Percentiles rank a stretch among this genome's conserved stretches.
Conservation (phyloP, 92 coral and sea anemone species). For the Epizoanthus rinbou region DNA sequence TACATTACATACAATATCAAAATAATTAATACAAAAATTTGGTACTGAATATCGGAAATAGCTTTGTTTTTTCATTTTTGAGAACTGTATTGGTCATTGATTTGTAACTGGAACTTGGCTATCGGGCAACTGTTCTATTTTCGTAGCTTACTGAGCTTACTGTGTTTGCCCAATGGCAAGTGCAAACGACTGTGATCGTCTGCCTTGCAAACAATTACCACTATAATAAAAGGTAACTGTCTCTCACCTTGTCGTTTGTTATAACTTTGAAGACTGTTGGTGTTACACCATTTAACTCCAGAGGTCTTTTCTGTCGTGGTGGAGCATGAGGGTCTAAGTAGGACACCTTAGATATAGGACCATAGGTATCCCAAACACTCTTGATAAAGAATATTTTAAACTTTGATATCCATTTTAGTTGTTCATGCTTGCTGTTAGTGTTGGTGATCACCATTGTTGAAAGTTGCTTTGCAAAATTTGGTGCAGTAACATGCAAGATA, state of each 20-base stretch:
- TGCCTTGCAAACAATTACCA: too few species aligned
- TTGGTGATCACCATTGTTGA: constrained; percentile 52
- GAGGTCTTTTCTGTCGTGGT: constrained; percentile 55
- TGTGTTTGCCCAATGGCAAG: too few species aligned
- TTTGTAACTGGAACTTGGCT: too few species aligned
- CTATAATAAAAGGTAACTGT: neutral
- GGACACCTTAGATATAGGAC: constrained; percentile 37
- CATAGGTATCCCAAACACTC: constrained; percentile 51
- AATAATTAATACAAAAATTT: too few species aligned
- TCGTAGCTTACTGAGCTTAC: too few species aligned
- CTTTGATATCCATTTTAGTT: constrained; percentile 43
- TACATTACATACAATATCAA: too few species aligned
- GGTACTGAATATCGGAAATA: too few species aligned
- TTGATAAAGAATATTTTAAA: constrained; percentile 49
- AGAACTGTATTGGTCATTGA: too few species aligned
- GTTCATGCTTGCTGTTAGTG: constrained; percentile 41
- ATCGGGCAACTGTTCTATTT: too few species aligned
- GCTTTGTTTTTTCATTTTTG: too few species aligned
- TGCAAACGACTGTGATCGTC: too few species aligned
- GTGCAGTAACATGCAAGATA: constrained; percentile 35
- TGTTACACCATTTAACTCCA: constrained; percentile 19
- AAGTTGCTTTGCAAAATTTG: constrained; percentile 58
- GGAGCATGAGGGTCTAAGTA: constrained; percentile 32
- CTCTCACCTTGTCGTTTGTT: constrained; percentile 49
- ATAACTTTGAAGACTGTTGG: constrained; percentile 41